These are phyloP conservation scores for Temnothorax unifasciatus DNA, from an alignment of 2,888 invertebrate species.

Conservation along the genomic window DNA sequence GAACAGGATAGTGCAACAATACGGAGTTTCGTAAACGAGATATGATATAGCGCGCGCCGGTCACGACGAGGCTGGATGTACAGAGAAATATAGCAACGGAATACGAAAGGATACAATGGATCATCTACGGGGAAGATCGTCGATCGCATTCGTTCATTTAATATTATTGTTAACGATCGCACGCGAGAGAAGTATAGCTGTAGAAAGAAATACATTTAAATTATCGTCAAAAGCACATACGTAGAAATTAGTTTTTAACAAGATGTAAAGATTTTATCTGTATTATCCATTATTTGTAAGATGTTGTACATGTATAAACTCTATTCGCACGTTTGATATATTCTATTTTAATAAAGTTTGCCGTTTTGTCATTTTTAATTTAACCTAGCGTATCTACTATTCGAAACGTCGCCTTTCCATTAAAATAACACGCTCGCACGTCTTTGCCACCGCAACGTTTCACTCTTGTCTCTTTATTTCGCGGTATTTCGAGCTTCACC, in stretches of 20 bases:
- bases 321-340: background rate
- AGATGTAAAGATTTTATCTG: constrained; percentile 11
- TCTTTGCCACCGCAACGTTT: background rate
- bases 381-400: background rate
- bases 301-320: background rate
- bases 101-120: constrained; percentile 14
- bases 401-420: background rate
- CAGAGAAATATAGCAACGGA: background rate
- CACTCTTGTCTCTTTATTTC: constrained; percentile 15
- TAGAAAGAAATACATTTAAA: constrained; percentile 4
- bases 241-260: background rate
- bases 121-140: background rate
- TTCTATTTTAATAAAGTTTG: constrained; percentile 28
- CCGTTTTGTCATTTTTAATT: constrained; percentile 2
- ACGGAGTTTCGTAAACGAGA: constrained; percentile 83
- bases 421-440: background rate
- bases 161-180: constrained; percentile 25
- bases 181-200: background rate
- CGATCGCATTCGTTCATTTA: constrained; percentile 17
- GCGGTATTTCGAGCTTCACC: constrained; percentile 50
- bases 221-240: background rate
- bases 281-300: constrained; percentile 2
- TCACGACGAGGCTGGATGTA: constrained; percentile 45
- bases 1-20: constrained; percentile 91
- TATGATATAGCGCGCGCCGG: constrained; percentile 52